Percentiles rank a stretch among this genome's conserved stretches.
Evolutionary conservation across 2,113 vertebrate species (phyloP).

Genomic region (Cavia aperea): DNA sequence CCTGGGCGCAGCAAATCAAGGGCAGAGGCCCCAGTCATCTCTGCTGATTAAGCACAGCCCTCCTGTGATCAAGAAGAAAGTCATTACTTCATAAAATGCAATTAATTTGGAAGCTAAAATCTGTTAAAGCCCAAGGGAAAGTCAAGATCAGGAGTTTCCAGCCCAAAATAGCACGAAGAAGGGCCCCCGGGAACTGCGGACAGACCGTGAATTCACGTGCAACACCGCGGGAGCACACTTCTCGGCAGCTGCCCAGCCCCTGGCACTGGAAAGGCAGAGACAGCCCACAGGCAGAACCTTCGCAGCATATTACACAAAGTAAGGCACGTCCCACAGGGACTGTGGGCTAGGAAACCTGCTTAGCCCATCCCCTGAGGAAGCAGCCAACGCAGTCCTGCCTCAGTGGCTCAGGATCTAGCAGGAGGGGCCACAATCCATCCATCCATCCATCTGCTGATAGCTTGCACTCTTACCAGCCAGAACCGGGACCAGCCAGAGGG

Average conservation of each 20-base stretch:
- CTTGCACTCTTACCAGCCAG: neutral
- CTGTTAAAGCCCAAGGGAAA: neutral
- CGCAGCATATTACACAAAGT: fast-evolving
- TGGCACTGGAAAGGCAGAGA: neutral
- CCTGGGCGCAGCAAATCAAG: neutral
- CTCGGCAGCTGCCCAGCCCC: neutral
- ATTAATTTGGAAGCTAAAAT: slow-evolving; percentile 39
- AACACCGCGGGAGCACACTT: fast-evolving
- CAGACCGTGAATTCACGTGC: neutral
- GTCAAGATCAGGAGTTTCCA: neutral
- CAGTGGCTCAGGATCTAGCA: neutral
- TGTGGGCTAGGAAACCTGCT: neutral
- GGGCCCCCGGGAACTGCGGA: neutral
- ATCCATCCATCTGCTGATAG: neutral
- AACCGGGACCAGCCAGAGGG: neutral
- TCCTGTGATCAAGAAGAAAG: slow-evolving; percentile 42
- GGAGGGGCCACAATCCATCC: neutral
- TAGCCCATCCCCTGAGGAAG: neutral
- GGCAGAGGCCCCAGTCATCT: too few relatives aligned
- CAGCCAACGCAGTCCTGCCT: neutral
- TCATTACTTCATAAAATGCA: slow-evolving; percentile 30
- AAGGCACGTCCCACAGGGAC: neutral
- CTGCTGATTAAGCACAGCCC: neutral
- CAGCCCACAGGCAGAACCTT: neutral
- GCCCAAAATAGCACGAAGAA: neutral